Evolutionary conservation across 1,140 invertebrate genomes (phyloP).

Genomic region (Neodiprion pinetum): DNA sequence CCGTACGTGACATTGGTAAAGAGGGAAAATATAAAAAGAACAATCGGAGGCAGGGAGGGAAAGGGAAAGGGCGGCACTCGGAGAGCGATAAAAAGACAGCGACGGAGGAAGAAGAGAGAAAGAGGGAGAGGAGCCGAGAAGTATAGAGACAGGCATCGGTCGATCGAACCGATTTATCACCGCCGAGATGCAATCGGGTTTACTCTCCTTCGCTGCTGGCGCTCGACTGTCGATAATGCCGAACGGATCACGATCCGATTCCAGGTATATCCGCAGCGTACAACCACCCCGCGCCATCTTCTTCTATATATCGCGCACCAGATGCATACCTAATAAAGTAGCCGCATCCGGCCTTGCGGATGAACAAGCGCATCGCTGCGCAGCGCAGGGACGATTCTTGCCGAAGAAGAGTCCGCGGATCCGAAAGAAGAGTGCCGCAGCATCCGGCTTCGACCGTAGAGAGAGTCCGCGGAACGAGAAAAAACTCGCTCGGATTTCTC

Average conservation of each 20-base stretch:
- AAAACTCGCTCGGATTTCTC: neutral
- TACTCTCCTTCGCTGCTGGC: constrained; percentile 43
- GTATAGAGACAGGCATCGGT: neutral
- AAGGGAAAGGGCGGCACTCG: constrained; percentile 31
- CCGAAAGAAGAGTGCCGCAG: neutral
- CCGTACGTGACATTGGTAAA: constrained; percentile 26
- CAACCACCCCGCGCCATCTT: constrained; percentile 9
- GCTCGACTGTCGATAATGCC: constrained; percentile 57
- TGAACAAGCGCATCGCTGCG: constrained; percentile 26
- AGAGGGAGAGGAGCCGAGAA: constrained; percentile 29
- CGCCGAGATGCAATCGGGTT: constrained; percentile 57
- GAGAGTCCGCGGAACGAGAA: neutral
- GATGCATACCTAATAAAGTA: constrained; percentile 57
- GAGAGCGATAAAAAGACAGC: constrained; percentile 32
- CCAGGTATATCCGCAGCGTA: constrained; percentile 16
- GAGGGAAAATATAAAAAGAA: constrained; percentile 20
- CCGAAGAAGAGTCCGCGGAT: constrained; percentile 13
- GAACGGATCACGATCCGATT: constrained; percentile 39
- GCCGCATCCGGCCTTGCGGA: constrained; percentile 36
- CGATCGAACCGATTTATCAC: constrained; percentile 59
- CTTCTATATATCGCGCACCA: constrained; percentile 12
- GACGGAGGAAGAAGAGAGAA: constrained; percentile 31
- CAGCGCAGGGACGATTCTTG: constrained; percentile 24
- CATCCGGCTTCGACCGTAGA: neutral
- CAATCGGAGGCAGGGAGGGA: neutral